Evolutionary conservation across 2,113 vertebrate species (phyloP).

Genomic region (Plecotus auritus): DNA sequence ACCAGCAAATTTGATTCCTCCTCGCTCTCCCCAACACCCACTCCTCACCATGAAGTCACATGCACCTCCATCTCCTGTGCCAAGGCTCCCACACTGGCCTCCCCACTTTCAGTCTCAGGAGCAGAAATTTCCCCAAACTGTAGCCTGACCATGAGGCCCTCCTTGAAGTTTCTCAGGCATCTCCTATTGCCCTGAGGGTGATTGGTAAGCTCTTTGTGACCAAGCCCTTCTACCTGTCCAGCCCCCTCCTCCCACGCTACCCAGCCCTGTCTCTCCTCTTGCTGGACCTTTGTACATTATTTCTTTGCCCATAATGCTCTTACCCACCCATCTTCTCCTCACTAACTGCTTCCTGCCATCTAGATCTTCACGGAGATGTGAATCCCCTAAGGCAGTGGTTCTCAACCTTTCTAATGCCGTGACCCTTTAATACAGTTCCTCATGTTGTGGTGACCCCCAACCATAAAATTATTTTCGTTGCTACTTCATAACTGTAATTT

Average conservation of each 20-base stretch:
- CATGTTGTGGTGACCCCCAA: too few species aligned
- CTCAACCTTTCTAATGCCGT: too few species aligned
- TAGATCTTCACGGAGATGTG: not conserved
- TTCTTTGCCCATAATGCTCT: not conserved
- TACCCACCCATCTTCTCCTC: not conserved
- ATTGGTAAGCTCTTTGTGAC: not conserved
- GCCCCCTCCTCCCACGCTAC: fast-evolving
- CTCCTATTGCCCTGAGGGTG: not conserved
- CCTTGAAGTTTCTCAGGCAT: not conserved
- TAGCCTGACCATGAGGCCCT: not conserved
- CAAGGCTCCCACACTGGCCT: not conserved
- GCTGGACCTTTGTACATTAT: not conserved
- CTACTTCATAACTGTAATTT: too few species aligned
- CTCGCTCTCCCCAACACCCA: not conserved
- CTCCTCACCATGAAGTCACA: not conserved
- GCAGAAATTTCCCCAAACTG: not conserved
- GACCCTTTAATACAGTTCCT: too few species aligned
- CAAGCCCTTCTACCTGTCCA: not conserved
- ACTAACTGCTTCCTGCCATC: not conserved
- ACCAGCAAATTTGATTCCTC: not conserved
- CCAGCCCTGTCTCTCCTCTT: not conserved
- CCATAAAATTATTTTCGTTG: too few species aligned
- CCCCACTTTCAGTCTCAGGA: not conserved
- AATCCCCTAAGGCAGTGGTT: too few species aligned
- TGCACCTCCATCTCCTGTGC: not conserved